Evolutionary conservation across 2,113 vertebrate genomes (phyloP).

Genomic region (Colinus virginianus): DNA sequence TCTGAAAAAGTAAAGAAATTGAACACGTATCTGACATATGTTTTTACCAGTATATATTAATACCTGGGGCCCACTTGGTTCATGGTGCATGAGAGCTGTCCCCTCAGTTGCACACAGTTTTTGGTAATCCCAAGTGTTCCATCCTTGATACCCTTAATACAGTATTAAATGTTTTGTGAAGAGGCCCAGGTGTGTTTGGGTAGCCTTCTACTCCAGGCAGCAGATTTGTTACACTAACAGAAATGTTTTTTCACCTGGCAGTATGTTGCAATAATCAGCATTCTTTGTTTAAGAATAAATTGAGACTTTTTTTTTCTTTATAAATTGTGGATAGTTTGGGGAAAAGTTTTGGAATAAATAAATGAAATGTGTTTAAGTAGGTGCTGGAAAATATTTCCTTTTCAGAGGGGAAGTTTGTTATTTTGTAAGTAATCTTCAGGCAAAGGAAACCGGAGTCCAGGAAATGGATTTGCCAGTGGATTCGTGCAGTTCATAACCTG

Average conservation of each 20-base stretch:
- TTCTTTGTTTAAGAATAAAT: conserved; percentile 3
- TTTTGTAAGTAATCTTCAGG: background rate
- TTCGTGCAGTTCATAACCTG: background rate
- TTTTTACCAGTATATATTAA: background rate
- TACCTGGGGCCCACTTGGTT: background rate
- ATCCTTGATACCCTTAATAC: conserved; percentile 59
- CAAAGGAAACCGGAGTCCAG: background rate
- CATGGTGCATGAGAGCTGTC: background rate
- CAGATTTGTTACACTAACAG: conserved; percentile 73
- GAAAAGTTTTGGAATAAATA: conserved; percentile 18
- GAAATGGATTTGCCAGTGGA: background rate
- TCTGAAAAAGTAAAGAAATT: background rate
- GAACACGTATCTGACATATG: background rate
- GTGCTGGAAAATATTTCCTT: conserved; percentile 10
- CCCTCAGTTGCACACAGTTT: background rate
- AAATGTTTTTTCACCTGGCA: conserved; percentile 72
- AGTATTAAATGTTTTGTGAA: conserved; percentile 63
- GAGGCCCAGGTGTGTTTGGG: conserved; percentile 67
- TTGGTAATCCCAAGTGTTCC: conserved; percentile 56
- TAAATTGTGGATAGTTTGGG: background rate
- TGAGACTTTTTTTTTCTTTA: background rate
- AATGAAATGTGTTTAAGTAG: background rate
- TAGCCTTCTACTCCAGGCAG: conserved; percentile 22
- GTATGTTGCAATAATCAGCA: background rate
- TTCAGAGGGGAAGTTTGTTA: background rate